Conservation (phyloP, 2,888 invertebrate genomes). For the Merodon equestris region DNA sequence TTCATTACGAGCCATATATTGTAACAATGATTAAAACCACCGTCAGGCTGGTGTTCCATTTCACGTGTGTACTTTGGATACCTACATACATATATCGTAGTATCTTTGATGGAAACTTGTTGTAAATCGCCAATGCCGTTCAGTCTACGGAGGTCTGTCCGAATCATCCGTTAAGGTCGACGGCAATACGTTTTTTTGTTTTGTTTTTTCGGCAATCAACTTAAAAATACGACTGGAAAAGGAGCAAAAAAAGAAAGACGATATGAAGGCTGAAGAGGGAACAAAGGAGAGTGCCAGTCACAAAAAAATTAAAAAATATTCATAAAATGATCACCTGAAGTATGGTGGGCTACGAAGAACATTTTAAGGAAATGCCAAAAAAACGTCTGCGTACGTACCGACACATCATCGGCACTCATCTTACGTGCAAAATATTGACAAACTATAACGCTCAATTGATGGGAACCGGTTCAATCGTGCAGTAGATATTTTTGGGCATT, state of each 20-base stretch:
- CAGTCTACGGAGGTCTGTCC: conserved; percentile 46
- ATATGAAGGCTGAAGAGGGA: too few species aligned
- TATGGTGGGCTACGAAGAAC: too few species aligned
- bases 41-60: conserved; percentile 11
- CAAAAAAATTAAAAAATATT: conserved; percentile 4
- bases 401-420: conserved; percentile 25
- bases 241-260: conserved; percentile 11
- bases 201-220: conserved; percentile 34
- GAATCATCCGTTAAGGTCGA: conserved; percentile 62
- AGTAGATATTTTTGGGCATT: too few species aligned
- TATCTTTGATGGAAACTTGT: conserved; percentile 42
- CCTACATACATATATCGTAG: neutral
- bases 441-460: too few species aligned
- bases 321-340: neutral
- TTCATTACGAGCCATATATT: conserved; percentile 44
- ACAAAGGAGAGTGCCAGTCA: neutral
- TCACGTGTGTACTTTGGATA: conserved; percentile 12
- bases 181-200: conserved; percentile 27
- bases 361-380: conserved; percentile 20
- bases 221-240: conserved; percentile 18
- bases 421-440: conserved; percentile 23
- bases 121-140: conserved; percentile 58
- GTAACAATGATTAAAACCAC: conserved; percentile 20
- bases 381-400: neutral
- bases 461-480: too few species aligned